Conservation (phyloP, 2,797 vertebrate species). For the Choloepus didactylus region DNA sequence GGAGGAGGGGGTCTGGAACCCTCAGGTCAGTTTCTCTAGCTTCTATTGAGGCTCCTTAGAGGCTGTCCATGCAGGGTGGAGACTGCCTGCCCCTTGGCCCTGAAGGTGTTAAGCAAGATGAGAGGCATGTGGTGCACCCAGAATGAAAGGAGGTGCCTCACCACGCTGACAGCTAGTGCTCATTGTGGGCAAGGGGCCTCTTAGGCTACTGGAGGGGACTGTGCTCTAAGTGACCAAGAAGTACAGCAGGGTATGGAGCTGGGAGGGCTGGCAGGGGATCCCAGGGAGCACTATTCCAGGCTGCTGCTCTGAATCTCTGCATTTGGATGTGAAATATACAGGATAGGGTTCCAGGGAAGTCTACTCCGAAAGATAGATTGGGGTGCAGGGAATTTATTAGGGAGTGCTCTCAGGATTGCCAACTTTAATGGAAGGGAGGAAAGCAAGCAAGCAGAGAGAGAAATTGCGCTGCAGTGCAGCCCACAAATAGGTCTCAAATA, state of each 20-base stretch:
- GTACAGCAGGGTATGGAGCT: not conserved
- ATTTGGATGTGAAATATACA: fast-evolving
- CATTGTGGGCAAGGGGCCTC: not conserved
- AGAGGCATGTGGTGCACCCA: not conserved
- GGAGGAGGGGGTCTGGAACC: not conserved
- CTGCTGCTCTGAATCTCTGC: not conserved
- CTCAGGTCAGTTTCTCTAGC: not conserved
- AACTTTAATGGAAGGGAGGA: not conserved
- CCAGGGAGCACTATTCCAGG: not conserved
- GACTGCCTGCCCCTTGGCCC: not conserved
- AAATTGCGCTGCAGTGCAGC: not conserved
- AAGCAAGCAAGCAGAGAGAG: not conserved
- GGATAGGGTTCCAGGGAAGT: not conserved
- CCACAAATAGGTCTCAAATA: not conserved
- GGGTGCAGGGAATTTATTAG: not conserved
- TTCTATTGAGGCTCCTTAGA: not conserved
- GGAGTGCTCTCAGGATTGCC: not conserved
- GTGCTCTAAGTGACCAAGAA: no score
- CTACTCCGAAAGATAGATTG: not conserved
- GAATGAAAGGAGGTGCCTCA: not conserved
- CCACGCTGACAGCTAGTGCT: fast-evolving
- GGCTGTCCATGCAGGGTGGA: not conserved
- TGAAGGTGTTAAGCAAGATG: not conserved
- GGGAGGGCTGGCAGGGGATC: no score
- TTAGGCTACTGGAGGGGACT: not conserved